A percentile compares a stretch with the other conserved stretches of the same genome.
Conservation (phyloP, 1,140 invertebrate species). For the Oncopodura yosiiana region DNA sequence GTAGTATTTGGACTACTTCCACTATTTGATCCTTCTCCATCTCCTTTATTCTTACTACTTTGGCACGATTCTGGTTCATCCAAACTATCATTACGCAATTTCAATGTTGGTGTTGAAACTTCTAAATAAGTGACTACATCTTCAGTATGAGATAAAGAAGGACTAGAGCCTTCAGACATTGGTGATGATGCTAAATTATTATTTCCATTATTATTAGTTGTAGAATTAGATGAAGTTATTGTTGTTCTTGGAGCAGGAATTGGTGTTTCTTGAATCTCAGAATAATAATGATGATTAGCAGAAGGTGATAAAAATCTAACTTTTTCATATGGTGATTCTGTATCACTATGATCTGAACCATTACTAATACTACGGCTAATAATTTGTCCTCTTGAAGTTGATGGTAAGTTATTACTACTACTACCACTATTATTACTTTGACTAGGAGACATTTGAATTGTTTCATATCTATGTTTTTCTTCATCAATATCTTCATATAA, state of each 20-base stretch:
- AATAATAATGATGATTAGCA: slow-evolving; percentile 20
- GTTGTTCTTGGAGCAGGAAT: not conserved
- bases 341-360: slow-evolving; percentile 3
- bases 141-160: slow-evolving; percentile 25
- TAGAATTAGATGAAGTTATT: not conserved
- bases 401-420: not conserved
- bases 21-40: not conserved
- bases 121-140: slow-evolving; percentile 26
- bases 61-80: slow-evolving; percentile 13
- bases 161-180: slow-evolving; percentile 17
- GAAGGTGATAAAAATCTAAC: slow-evolving; percentile 11
- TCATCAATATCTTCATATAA: slow-evolving; percentile 33
- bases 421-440: not conserved
- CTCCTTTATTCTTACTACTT: not conserved
- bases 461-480: slow-evolving; percentile 12
- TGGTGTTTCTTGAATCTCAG: slow-evolving; percentile 21
- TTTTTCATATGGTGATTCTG: slow-evolving; percentile 22
- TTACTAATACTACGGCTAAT: not conserved
- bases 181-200: not conserved
- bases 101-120: slow-evolving; percentile 2
- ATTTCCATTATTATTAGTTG: not conserved
- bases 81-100: slow-evolving; percentile 21
- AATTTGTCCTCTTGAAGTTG: not conserved
- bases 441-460: slow-evolving; percentile 4
- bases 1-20: no score